Conservation (phyloP, 2,113 vertebrate genomes). For the Hiodon tergisus region DNA sequence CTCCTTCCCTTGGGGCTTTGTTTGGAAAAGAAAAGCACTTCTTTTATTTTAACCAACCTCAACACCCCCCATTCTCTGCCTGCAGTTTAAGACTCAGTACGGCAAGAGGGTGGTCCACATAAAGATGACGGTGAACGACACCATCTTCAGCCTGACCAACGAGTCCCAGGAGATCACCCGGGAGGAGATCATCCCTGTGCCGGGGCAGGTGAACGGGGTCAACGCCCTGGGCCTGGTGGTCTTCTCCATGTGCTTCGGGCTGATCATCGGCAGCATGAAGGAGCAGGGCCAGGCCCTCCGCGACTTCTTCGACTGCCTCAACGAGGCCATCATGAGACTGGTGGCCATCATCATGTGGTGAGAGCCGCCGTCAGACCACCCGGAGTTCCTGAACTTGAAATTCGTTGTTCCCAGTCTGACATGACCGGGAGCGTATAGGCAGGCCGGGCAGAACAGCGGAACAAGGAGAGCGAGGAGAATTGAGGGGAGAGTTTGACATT, state of each 20-base stretch:
- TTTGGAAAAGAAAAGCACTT: not conserved
- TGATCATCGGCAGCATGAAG: slow-evolving; percentile 96
- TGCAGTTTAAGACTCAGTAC: slow-evolving; percentile 93
- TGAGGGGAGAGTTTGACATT: too few relatives aligned
- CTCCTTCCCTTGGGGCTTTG: not conserved
- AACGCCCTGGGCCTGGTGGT: slow-evolving; percentile 93
- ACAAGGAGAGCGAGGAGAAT: too few relatives aligned
- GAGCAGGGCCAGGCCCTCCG: slow-evolving; percentile 83
- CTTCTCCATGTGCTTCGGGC: slow-evolving; percentile 92
- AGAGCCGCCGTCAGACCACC: slow-evolving; percentile 22
- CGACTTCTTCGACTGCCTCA: slow-evolving; percentile 92
- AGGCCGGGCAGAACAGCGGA: too few relatives aligned
- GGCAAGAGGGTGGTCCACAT: slow-evolving; percentile 69
- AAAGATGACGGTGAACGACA: slow-evolving; percentile 68
- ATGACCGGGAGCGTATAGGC: too few relatives aligned
- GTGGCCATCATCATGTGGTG: slow-evolving; percentile 97
- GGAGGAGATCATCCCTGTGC: slow-evolving; percentile 81
- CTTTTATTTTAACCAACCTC: not conserved
- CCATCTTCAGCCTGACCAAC: slow-evolving; percentile 63
- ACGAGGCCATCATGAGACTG: slow-evolving; percentile 93
- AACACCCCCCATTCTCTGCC: slow-evolving; percentile 26
- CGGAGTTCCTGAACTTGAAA: too few relatives aligned
- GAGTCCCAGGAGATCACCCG: slow-evolving; percentile 55
- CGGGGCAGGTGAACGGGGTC: slow-evolving; percentile 85
- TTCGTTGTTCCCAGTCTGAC: too few relatives aligned